Percentiles rank a stretch among this genome's conserved stretches.
These are phyloP conservation scores for Drosophila repleta DNA, from an alignment of 1,140 invertebrate genomes.

Conservation along the genomic window DNA sequence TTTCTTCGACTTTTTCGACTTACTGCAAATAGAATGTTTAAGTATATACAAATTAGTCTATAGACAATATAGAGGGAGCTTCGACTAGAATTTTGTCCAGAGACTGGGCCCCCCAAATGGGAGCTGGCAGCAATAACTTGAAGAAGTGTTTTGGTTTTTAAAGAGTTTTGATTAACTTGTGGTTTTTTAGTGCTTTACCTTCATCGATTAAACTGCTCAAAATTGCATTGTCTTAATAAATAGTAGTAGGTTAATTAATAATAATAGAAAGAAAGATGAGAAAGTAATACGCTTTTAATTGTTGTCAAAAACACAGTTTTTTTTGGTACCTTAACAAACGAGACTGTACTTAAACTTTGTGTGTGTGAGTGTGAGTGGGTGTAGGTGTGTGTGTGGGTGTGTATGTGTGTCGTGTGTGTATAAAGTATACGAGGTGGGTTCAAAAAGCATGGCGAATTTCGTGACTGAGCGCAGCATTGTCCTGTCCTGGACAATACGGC, in stretches of 20 bases:
- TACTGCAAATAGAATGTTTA: constrained; percentile 77
- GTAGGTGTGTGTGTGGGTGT: neutral
- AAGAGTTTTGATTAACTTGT: constrained; percentile 57
- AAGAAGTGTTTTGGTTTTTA: constrained; percentile 40
- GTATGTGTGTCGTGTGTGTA: constrained; percentile 20
- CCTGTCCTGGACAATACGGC: no score
- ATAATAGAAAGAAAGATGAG: constrained; percentile 84
- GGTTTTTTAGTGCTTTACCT: constrained; percentile 81
- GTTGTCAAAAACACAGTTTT: constrained; percentile 62
- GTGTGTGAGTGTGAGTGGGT: constrained; percentile 12
- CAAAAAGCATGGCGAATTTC: no score
- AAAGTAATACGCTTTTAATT: constrained; percentile 83
- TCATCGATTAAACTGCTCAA: constrained; percentile 82
- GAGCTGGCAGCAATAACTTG: constrained; percentile 59
- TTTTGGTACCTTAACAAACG: constrained; percentile 34
- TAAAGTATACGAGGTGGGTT: neutral
- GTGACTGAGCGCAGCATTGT: no score
- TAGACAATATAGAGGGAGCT: neutral
- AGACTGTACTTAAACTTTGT: constrained; percentile 63
- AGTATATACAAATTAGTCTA: neutral
- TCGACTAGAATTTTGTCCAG: constrained; percentile 12
- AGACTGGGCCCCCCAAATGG: neutral
- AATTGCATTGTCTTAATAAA: constrained; percentile 83
- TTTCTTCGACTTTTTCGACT: constrained; percentile 85
- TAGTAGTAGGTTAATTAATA: constrained; percentile 76